These are phyloP conservation scores for Syrrhaptes paradoxus DNA, from an alignment of 2,113 vertebrate genomes.

Conservation along the genomic window DNA sequence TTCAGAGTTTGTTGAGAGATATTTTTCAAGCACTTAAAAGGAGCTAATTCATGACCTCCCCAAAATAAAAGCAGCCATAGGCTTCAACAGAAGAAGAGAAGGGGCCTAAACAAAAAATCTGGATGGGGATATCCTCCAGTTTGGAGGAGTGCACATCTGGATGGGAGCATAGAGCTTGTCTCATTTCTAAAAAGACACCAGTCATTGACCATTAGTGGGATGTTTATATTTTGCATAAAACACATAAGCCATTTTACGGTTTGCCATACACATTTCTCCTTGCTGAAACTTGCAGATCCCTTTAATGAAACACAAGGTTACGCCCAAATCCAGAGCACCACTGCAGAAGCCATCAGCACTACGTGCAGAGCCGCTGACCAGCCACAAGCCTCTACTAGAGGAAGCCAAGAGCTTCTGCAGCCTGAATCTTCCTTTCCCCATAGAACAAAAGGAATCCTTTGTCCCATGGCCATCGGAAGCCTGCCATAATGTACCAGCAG, in stretches of 20 bases:
- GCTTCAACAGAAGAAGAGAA: background rate
- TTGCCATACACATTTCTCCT: background rate
- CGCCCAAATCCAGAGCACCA: background rate
- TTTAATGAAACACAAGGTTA: background rate
- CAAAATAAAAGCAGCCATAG: background rate
- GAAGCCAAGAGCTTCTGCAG: constrained; percentile 49
- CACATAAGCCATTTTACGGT: background rate
- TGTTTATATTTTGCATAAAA: background rate
- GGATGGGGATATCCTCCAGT: background rate
- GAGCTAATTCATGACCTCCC: background rate
- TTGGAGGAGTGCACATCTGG: background rate
- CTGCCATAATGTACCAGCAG: background rate
- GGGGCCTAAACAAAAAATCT: background rate
- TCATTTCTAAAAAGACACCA: background rate
- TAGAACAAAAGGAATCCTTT: background rate
- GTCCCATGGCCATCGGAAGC: background rate
- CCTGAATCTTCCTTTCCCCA: background rate
- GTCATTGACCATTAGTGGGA: background rate
- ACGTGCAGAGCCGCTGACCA: background rate
- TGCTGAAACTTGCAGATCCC: constrained; percentile 1
- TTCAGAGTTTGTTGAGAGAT: background rate
- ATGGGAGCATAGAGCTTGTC: background rate
- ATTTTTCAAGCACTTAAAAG: background rate
- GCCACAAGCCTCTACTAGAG: constrained; percentile 7
- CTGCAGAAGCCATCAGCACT: constrained; percentile 11